Conservation (phyloP, 1,140 invertebrate species). For the Diuraphis noxia region DNA sequence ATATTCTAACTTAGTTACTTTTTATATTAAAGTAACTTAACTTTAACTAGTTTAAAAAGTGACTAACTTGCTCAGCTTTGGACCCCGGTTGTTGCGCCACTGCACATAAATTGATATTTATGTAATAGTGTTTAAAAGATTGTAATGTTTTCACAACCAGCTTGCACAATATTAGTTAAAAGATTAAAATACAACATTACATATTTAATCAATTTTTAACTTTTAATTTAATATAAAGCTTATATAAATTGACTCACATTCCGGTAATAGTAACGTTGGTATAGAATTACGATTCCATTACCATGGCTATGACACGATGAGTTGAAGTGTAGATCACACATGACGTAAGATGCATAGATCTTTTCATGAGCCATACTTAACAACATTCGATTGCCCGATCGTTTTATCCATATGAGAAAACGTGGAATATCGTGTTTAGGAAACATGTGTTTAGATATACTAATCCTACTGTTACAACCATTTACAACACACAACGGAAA, state of each 20-base stretch:
- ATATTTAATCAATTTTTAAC: too few species aligned
- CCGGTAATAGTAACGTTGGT: background rate
- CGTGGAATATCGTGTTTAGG: background rate
- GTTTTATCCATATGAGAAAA: background rate
- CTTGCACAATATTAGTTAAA: too few species aligned
- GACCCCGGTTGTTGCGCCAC: too few species aligned
- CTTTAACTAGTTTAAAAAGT: too few species aligned
- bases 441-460: background rate
- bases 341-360: background rate
- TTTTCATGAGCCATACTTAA: background rate
- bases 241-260: background rate
- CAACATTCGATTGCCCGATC: background rate
- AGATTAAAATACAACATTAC: too few species aligned
- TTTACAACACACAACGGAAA: background rate
- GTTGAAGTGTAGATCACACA: conserved; percentile 6
- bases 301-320: background rate
- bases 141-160: too few species aligned
- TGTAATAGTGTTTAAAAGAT: too few species aligned
- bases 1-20: too few species aligned
- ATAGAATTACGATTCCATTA: background rate
- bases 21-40: too few species aligned
- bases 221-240: too few species aligned
- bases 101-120: too few species aligned
- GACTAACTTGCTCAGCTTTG: too few species aligned
- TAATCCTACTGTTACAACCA: background rate